Evolutionary conservation across 2,113 vertebrate genomes (phyloP).

Genomic region (Hipposideros armiger): DNA sequence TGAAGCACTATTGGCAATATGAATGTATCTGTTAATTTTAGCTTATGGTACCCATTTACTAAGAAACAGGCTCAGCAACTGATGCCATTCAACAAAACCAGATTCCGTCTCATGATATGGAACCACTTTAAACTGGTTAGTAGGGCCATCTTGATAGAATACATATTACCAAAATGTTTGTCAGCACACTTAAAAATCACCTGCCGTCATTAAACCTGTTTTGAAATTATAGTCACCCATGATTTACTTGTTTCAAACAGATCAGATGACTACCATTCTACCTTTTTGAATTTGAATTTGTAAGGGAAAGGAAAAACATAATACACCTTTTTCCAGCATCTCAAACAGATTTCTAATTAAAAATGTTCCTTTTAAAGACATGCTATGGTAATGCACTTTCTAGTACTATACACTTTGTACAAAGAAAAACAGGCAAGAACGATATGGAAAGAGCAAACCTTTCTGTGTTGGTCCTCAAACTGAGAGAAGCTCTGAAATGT

Average conservation of each 20-base stretch:
- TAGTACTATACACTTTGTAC: conserved; percentile 62
- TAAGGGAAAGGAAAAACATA: background rate
- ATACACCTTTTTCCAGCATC: background rate
- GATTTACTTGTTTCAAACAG: conserved; percentile 3
- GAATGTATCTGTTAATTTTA: conserved; percentile 8
- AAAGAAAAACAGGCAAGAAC: conserved; percentile 54
- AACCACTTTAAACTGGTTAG: background rate
- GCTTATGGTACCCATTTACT: background rate
- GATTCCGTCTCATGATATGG: background rate
- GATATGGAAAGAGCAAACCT: background rate
- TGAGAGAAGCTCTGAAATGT: conserved; percentile 53
- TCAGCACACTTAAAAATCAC: conserved; percentile 30
- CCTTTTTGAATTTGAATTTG: conserved; percentile 33
- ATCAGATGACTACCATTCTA: background rate
- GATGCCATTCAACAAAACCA: background rate
- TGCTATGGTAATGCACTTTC: conserved; percentile 24
- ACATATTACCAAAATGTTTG: background rate
- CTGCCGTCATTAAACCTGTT: background rate
- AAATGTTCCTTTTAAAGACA: conserved; percentile 39
- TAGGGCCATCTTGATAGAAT: background rate
- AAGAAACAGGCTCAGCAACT: background rate
- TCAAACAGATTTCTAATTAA: conserved; percentile 2
- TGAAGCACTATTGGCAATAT: conserved; percentile 43
- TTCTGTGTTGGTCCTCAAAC: conserved; percentile 37
- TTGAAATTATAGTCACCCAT: conserved; percentile 3